phyloP scores from a whole-genome alignment of 2,888 invertebrate species.

The Aphidoletes aphidimyza region DNA sequence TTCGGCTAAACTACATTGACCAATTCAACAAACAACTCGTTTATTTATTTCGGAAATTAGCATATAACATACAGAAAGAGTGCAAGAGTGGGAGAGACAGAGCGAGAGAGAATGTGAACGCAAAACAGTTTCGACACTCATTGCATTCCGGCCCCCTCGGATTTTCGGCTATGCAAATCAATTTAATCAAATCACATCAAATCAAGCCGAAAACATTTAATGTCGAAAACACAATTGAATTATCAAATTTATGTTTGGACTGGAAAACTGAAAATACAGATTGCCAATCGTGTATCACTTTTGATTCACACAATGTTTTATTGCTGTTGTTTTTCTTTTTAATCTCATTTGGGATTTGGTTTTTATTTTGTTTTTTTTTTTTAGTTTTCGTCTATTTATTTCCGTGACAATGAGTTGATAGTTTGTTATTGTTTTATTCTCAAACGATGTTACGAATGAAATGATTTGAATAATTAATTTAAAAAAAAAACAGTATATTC shows the following conservation, averaged over 20 bases:
- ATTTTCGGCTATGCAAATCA: slow-evolving; percentile 29
- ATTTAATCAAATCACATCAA: slow-evolving; percentile 43
- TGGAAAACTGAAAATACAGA: background rate
- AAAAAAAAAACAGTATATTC: too few species aligned
- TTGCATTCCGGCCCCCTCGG: background rate
- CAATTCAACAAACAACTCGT: background rate
- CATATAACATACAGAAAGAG: background rate
- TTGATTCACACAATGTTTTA: background rate
- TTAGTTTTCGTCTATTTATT: too few species aligned
- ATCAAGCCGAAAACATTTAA: slow-evolving; percentile 35
- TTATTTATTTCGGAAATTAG: slow-evolving; percentile 32
- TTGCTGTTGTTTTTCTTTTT: background rate
- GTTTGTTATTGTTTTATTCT: too few species aligned
- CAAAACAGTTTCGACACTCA: background rate
- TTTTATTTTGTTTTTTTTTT: background rate
- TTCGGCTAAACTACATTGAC: slow-evolving; percentile 28
- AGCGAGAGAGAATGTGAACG: background rate
- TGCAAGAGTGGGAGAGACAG: background rate
- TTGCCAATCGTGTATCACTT: background rate
- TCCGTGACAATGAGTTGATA: too few species aligned
- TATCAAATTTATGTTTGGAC: slow-evolving; percentile 9
- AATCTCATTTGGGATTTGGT: background rate
- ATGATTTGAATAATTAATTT: too few species aligned
- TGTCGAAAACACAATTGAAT: slow-evolving; percentile 44
- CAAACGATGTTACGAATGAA: too few species aligned